Conservation (phyloP, 1,140 invertebrate species). For the Lucilia cuprina region DNA sequence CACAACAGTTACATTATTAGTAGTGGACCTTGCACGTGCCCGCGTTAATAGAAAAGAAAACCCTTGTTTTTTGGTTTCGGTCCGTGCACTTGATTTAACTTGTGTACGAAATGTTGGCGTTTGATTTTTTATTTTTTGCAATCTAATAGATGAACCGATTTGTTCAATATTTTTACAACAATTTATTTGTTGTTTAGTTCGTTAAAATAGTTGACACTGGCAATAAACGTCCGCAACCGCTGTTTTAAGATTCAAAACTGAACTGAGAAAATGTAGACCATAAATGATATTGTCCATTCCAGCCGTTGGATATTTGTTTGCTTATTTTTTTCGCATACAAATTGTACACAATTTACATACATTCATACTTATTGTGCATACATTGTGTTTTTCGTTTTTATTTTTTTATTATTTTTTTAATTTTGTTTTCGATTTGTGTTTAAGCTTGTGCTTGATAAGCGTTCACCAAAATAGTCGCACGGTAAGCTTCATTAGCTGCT, state of each 20-base stretch:
- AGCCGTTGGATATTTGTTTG: neutral
- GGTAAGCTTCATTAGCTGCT: conserved; percentile 8
- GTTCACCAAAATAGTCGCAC: conserved; percentile 20
- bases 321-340: neutral
- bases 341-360: too few relatives aligned
- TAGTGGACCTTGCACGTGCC: neutral
- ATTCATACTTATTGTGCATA: neutral
- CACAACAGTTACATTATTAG: neutral
- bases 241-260: conserved; percentile 21
- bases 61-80: neutral
- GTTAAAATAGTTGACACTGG: neutral
- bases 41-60: neutral
- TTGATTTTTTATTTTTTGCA: too few relatives aligned
- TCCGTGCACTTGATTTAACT: neutral
- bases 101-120: neutral
- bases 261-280: conserved; percentile 19
- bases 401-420: conserved; percentile 33
- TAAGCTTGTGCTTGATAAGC: neutral
- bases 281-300: conserved; percentile 25
- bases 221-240: conserved; percentile 12
- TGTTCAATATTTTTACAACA: neutral
- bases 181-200: neutral
- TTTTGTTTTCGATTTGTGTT: neutral
- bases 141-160: too few relatives aligned
- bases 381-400: conserved; percentile 36